Base-by-base conservation (phyloP, 2,797 vertebrate genomes). In the Gallinago stenura region DNA sequence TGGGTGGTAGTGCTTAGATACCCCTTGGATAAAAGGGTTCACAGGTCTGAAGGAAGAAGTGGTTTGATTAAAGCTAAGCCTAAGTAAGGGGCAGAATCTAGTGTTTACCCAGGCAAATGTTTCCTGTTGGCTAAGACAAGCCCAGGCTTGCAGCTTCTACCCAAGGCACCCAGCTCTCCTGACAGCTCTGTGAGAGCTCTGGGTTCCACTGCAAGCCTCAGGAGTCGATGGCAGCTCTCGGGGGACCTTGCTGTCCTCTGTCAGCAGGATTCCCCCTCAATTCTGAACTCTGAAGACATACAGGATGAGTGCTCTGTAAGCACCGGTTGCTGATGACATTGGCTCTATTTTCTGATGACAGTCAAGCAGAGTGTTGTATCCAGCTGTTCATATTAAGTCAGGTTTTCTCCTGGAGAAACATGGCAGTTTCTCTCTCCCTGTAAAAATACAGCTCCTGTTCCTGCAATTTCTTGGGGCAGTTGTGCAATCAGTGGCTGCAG, bases 311-410 rank as follows among this genome's bases (percentile, higher is more conserved):
- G 28, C 45, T 76, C 28, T 72, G 41, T 41, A 18, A 80, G 12
- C 58, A 37, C 62, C 1, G 1, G 10, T 9, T 80, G 11, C 43
- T 0, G 0, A 12, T 22, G 10, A 1, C 21, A 46, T 13, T 66
- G 48, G 43, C 60, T 60, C 9, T 61, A 5, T 77, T 58, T 94
- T 68, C 31, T 61, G 37, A 11, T 71, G 53, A 10, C 25, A 45
- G 0, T 41, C 3, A 6, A 53, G 51, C 60, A 60, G 48, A 41
- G 43, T 7, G 19, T 51, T 75, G 41, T 57, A 14, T 48, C 64
- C 25, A 13, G 11, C 35, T 37, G 41, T 19, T 70, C 22, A 3
- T 37, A 62, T 19, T 45, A 84, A 73, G 6, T 43, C 37, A 88
- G 10, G 19, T 35, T 3, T 33, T 82, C 56, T 87, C 56, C 58